A percentile compares a stretch with the other conserved stretches of the same genome.
Evolutionary conservation across 2,113 vertebrate genomes (phyloP).

Genomic region (Macroglossus sobrinus): DNA sequence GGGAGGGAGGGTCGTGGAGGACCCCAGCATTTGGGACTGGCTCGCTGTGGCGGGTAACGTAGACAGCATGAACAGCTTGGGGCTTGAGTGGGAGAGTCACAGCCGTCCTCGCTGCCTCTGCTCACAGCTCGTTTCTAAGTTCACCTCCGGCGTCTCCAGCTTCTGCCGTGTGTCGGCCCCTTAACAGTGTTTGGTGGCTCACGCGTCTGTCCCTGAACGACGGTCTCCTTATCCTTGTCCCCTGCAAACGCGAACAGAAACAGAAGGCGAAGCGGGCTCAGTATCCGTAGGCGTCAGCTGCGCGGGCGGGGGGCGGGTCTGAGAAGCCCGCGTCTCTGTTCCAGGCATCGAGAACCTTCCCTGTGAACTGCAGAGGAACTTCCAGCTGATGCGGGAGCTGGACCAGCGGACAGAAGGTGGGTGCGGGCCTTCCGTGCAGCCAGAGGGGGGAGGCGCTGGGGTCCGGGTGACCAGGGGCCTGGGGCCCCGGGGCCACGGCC

Average conservation of each 20-base stretch:
- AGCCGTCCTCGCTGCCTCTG: background rate
- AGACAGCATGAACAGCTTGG: background rate
- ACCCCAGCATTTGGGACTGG: background rate
- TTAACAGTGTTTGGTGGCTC: background rate
- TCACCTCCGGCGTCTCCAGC: background rate
- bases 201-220: background rate
- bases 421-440: background rate
- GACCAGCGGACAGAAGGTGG: constrained; percentile 96
- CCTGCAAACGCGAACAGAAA: background rate
- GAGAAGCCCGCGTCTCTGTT: background rate
- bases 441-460: background rate
- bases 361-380: constrained; percentile 96
- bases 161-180: background rate
- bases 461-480: background rate
- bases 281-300: background rate
- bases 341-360: constrained; percentile 97
- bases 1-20: background rate
- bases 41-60: background rate
- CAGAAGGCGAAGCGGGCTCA: background rate
- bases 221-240: background rate
- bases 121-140: background rate
- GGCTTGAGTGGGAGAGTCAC: background rate
- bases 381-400: constrained; percentile 96
- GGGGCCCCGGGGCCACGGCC: accelerated
- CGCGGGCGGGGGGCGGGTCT: background rate